phyloP scores from a whole-genome alignment of 2,888 invertebrate species.

The Cremastinae sp. region DNA sequence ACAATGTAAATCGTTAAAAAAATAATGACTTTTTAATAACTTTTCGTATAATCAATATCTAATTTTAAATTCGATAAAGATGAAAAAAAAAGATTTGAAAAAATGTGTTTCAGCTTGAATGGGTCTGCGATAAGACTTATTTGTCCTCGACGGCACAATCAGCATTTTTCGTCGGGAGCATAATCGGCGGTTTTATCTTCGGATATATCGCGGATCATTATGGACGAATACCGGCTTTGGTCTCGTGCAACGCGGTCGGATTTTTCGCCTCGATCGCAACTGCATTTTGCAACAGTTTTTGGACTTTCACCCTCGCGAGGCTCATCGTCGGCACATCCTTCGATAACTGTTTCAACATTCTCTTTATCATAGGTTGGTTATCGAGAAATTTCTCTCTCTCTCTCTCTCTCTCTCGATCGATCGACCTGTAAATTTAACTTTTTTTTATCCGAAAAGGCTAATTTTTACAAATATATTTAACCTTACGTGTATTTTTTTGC shows the following conservation, averaged over 20 bases:
- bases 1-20: too few relatives aligned
- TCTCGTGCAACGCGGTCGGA: constrained; percentile 90
- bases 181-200: constrained; percentile 91
- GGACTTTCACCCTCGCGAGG: constrained; percentile 89
- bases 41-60: too few relatives aligned
- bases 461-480: too few relatives aligned
- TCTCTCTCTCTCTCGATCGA: background rate
- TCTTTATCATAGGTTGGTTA: constrained; percentile 93
- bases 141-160: constrained; percentile 91
- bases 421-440: too few relatives aligned
- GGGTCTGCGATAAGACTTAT: constrained; percentile 93
- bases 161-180: constrained; percentile 94
- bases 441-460: background rate
- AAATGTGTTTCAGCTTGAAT: too few relatives aligned
- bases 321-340: constrained; percentile 93
- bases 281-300: constrained; percentile 88
- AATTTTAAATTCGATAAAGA: too few relatives aligned
- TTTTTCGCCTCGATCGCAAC: constrained; percentile 88
- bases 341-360: constrained; percentile 95
- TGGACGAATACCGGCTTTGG: constrained; percentile 91
- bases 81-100: too few relatives aligned
- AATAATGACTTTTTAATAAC: too few relatives aligned
- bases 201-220: constrained; percentile 94
- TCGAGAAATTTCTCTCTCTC: background rate
- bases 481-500: background rate